Evolutionary conservation across 2,888 invertebrate genomes (phyloP).

Genomic region (Macrosiphum euphorbiae): DNA sequence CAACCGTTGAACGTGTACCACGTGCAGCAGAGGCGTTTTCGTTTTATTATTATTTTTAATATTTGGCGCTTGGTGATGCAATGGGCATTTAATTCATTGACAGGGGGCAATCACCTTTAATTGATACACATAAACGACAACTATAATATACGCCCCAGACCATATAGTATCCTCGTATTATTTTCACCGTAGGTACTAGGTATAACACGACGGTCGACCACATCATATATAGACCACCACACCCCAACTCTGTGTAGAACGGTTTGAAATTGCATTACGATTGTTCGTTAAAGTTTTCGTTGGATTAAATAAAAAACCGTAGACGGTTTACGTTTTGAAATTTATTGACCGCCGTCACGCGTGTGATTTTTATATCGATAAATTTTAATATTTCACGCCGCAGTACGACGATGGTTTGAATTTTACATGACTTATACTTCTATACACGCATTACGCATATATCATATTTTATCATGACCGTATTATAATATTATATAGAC

Average conservation of each 20-base stretch:
- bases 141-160: not conserved
- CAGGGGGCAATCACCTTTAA: conserved; percentile 55
- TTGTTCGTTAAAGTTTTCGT: not conserved
- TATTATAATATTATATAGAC: not conserved
- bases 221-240: not conserved
- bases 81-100: not conserved
- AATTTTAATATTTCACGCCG: not conserved
- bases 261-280: conserved; percentile 2
- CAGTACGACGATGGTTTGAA: not conserved
- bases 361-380: not conserved
- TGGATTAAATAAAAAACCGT: not conserved
- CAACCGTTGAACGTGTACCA: not conserved
- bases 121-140: conserved; percentile 21
- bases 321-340: not conserved
- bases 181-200: not conserved
- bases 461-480: not conserved
- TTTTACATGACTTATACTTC: not conserved
- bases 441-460: not conserved
- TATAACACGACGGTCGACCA: not conserved
- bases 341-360: not conserved
- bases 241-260: not conserved
- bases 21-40: conserved; percentile 37
- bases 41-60: conserved; percentile 2
- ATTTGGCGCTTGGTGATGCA: conserved; percentile 1
- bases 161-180: not conserved